Base-by-base conservation (phyloP, 1,140 invertebrate species). In the Drosophila asahinai region DNA sequence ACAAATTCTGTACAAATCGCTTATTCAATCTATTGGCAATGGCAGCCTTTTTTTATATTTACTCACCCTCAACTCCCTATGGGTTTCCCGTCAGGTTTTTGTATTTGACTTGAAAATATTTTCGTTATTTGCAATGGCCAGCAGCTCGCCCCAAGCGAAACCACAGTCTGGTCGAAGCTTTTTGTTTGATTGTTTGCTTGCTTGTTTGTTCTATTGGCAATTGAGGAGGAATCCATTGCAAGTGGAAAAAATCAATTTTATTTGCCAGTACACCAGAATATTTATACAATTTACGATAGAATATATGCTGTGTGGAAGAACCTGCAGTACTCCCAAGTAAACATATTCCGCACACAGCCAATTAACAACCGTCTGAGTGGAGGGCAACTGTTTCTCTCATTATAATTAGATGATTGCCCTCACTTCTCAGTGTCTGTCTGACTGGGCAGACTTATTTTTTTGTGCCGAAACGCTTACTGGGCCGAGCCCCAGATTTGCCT, bases 381-480 rank as follows among this genome's bases (percentile, higher is more conserved):
- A 78, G 65, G 76, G 51, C 75, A 78, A 71, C 63, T 77, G 75
- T 62, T 78, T 75, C 36, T 77, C 63, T 77, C 72, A 73, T 77
- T 81, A 77, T 78, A 82, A 82, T 82, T 81, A 77, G 79, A 73
- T 47, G 57, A 79, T 78, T 75, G 48, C 54, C 61, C 54, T 59
- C 45, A 62, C 62, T 40, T 57, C 14, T 22, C 19, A 6, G 40
- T 58, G 22, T 57, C 62, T 30, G 52, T 40, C 62, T 51, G 52
- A 11, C 54, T 51, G 47, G 17, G 17, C 17, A 36, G 30, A 36
- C 12, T 33, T 59, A 33, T 33, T 45, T 72, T 72, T 58, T 9
- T 40, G 22, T 33, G 33, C 33, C 25, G 65, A 55, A 43, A 54
- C 61, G 42, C 19, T 75, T 75, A 73, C 59, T 74, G 57, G 45